Conservation (phyloP, 2,888 invertebrate genomes). For the Ramazzottius varieornatus region DNA sequence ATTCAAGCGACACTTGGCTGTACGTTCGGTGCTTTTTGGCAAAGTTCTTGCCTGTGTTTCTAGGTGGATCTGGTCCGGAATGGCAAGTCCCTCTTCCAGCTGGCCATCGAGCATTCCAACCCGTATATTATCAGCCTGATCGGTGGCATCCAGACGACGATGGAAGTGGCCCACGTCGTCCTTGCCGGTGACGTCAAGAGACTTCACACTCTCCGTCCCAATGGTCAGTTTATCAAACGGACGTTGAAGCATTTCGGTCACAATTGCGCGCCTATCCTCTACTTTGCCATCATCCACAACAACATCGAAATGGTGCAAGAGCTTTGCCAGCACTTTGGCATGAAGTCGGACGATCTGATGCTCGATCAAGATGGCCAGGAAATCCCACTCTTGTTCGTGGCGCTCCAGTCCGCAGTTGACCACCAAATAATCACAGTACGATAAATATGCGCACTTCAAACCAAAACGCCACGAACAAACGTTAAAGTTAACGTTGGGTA, state of each 20-base stretch:
- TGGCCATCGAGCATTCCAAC: background rate
- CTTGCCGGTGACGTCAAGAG: background rate
- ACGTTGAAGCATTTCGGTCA: slow-evolving; percentile 1
- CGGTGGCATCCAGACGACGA: background rate
- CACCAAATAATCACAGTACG: background rate
- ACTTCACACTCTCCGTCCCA: background rate
- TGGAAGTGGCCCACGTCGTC: background rate
- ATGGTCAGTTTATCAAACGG: background rate
- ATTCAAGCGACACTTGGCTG: no score
- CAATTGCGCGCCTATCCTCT: background rate
- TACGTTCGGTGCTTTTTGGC: no score
- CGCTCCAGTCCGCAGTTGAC: background rate
- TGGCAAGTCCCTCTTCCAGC: background rate
- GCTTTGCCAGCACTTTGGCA: background rate
- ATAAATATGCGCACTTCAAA: no score
- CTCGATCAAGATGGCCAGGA: background rate
- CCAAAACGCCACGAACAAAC: no score
- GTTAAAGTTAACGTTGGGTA: no score
- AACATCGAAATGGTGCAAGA: background rate
- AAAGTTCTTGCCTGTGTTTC: no score
- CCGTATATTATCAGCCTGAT: slow-evolving; percentile 3
- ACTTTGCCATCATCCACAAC: background rate
- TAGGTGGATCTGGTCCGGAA: background rate
- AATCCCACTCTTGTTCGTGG: background rate
- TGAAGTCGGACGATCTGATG: background rate